Evolutionary conservation across 2,888 invertebrate species (phyloP).

Genomic region (Sericinus montela): DNA sequence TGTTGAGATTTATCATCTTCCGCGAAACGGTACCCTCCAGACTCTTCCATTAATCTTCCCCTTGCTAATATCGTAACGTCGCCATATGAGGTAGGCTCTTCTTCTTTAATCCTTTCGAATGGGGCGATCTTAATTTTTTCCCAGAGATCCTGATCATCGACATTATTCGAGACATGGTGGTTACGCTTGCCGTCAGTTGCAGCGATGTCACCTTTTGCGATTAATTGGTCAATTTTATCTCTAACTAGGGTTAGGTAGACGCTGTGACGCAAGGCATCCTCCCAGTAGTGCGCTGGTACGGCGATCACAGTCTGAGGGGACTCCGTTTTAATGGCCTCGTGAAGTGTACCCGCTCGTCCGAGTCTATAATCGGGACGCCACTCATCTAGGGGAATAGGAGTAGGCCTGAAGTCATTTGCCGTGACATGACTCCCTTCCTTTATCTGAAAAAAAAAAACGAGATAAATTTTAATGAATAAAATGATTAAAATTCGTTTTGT

Average conservation of each 20-base stretch:
- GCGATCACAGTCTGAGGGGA: constrained; percentile 35
- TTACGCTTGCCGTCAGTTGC: constrained; percentile 44
- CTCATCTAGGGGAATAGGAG: constrained; percentile 60
- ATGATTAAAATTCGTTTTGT: neutral
- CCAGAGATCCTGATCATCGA: constrained; percentile 70
- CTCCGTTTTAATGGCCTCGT: constrained; percentile 43
- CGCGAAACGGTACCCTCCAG: constrained; percentile 76
- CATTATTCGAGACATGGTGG: constrained; percentile 41
- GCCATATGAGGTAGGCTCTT: constrained; percentile 76
- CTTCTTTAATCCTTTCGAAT: constrained; percentile 54
- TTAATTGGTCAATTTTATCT: constrained; percentile 74
- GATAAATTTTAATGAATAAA: neutral
- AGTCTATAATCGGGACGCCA: constrained; percentile 47
- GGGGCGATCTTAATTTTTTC: constrained; percentile 68
- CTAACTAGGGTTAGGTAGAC: constrained; percentile 81
- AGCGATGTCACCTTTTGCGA: constrained; percentile 52
- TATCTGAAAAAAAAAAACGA: constrained; percentile 47
- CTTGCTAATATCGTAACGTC: constrained; percentile 82
- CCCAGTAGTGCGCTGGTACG: constrained; percentile 79
- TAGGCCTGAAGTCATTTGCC: constrained; percentile 58
- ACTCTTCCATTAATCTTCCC: constrained; percentile 79
- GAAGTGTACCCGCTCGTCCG: constrained; percentile 40
- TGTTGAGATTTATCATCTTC: constrained; percentile 60
- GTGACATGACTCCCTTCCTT: constrained; percentile 40
- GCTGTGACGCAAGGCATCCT: constrained; percentile 83